phyloP scores from a whole-genome alignment of 2,888 invertebrate genomes.

The Mesopsocus fuscifrons region DNA sequence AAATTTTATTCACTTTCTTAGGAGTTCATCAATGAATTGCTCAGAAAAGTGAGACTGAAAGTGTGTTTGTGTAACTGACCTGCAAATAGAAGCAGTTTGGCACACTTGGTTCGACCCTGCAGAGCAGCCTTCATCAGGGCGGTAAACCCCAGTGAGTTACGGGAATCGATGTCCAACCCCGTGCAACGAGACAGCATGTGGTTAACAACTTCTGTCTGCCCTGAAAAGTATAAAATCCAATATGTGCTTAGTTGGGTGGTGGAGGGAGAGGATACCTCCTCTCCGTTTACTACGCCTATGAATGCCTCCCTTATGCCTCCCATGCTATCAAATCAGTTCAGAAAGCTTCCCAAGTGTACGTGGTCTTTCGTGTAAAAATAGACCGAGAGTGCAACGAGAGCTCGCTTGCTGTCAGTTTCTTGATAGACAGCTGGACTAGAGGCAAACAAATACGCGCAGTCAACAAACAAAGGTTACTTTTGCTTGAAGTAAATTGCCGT shows the following conservation, averaged over 20 bases:
- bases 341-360: not conserved
- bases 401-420: too few species aligned
- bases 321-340: too few species aligned
- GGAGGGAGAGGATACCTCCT: not conserved
- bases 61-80: too few species aligned
- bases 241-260: too few species aligned
- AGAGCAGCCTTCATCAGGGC: conserved; percentile 56
- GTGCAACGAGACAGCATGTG: conserved; percentile 41
- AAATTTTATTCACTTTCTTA: too few species aligned
- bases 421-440: too few species aligned
- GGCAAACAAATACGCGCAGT: too few species aligned
- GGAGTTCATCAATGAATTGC: too few species aligned
- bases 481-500: too few species aligned
- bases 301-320: too few species aligned
- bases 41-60: too few species aligned
- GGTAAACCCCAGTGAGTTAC: conserved; percentile 49
- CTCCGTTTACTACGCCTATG: not conserved
- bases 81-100: conserved; percentile 49
- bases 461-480: too few species aligned
- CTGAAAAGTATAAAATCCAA: conserved; percentile 26
- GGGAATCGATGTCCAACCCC: conserved; percentile 44
- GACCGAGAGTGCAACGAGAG: not conserved
- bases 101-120: conserved; percentile 53
- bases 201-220: conserved; percentile 48
- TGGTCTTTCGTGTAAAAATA: conserved; percentile 2